phyloP scores from a whole-genome alignment of 2,113 vertebrate genomes.

The Trinectes maculatus region DNA sequence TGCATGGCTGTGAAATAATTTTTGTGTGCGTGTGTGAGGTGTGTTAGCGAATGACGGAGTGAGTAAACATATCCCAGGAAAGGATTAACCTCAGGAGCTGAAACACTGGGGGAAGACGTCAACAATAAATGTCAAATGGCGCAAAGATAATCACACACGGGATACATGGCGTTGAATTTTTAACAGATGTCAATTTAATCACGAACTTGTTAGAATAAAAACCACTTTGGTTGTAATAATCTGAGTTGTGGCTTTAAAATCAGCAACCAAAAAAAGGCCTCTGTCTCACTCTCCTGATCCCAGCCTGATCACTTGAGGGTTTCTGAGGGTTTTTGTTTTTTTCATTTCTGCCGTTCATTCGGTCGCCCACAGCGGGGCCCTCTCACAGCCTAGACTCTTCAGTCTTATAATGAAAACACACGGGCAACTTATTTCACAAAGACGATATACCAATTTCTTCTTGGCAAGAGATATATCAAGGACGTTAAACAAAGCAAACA shows the following conservation, averaged over 20 bases:
- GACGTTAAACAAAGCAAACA: conserved; percentile 82
- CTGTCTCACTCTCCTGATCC: not conserved
- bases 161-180: not conserved
- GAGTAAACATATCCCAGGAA: conserved; percentile 47
- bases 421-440: conserved; percentile 68
- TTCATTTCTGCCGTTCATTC: conserved; percentile 30
- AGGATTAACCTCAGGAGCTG: conserved; percentile 31
- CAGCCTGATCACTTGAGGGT: too few species aligned
- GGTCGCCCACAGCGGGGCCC: conserved; percentile 15
- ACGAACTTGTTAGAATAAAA: conserved; percentile 26
- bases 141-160: conserved; percentile 25
- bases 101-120: conserved; percentile 13
- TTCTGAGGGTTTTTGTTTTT: conserved; percentile 27
- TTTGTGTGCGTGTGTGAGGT: conserved; percentile 8
- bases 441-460: conserved; percentile 79
- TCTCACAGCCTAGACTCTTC: conserved; percentile 31
- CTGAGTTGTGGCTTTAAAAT: not conserved
- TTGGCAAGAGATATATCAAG: conserved; percentile 76
- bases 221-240: conserved; percentile 16
- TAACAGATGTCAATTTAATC: conserved; percentile 23
- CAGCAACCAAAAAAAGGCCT: conserved; percentile 3
- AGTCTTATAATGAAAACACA: conserved; percentile 71
- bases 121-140: conserved; percentile 35
- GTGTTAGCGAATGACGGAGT: conserved; percentile 17
- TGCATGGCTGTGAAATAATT: conserved; percentile 22